Evolutionary conservation across 2,888 invertebrate species (phyloP).

Genomic region (Patella ulyssiponensis): DNA sequence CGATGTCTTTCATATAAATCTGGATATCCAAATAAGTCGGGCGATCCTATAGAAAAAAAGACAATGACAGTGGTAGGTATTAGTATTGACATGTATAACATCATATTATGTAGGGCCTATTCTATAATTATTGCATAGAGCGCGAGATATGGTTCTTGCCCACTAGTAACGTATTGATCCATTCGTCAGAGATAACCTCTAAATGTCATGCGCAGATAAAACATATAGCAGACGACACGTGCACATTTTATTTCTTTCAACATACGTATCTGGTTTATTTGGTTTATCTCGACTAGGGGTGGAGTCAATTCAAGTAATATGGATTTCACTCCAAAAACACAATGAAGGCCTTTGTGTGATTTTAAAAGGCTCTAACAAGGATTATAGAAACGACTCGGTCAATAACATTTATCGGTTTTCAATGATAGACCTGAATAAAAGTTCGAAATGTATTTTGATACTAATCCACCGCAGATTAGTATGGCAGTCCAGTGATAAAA

Average conservation of each 20-base stretch:
- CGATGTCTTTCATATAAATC: slow-evolving; percentile 23
- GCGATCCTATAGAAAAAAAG: not conserved
- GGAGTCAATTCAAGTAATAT: not conserved
- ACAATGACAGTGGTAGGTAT: not conserved
- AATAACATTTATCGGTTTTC: too few relatives aligned
- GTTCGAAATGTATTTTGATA: too few relatives aligned
- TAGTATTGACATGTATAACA: too few relatives aligned
- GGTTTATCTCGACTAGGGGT: not conserved
- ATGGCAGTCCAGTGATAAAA: too few relatives aligned
- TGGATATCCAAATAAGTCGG: not conserved
- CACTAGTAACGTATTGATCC: not conserved
- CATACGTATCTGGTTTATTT: not conserved
- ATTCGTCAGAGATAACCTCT: not conserved
- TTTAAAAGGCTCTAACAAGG: not conserved
- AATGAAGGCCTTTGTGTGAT: not conserved
- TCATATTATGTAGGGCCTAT: too few relatives aligned
- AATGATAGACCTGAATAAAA: too few relatives aligned
- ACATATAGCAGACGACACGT: slow-evolving; percentile 7
- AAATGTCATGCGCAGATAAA: not conserved
- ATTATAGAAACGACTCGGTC: too few relatives aligned
- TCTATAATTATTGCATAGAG: too few relatives aligned
- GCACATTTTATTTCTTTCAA: not conserved
- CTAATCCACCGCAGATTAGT: too few relatives aligned
- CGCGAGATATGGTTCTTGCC: too few relatives aligned
- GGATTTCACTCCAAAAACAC: not conserved